Evolutionary conservation across 2,113 vertebrate genomes (phyloP).

Genomic region (Strix uralensis): DNA sequence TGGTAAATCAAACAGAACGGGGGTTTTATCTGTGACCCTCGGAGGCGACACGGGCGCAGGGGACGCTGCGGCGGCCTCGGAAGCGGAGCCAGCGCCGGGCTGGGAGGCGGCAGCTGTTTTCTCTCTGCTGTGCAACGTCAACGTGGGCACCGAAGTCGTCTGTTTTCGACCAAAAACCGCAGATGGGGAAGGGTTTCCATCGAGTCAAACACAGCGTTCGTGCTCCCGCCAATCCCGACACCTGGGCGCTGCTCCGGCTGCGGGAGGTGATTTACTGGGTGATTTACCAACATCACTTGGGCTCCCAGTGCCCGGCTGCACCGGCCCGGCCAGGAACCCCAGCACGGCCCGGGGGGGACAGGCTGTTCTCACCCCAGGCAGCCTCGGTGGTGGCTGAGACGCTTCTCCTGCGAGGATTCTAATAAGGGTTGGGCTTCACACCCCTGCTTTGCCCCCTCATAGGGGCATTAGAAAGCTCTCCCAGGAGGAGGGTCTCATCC

Average conservation of each 20-base stretch:
- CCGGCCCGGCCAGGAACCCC: not conserved
- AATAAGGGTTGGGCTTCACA: not conserved
- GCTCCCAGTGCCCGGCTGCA: not conserved
- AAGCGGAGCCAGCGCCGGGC: not conserved
- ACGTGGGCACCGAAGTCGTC: fast-evolving
- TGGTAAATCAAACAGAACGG: fast-evolving
- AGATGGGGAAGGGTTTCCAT: not conserved
- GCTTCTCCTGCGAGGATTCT: not conserved
- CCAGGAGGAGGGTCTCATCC: not conserved
- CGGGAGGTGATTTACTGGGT: not conserved
- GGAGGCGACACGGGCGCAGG: fast-evolving
- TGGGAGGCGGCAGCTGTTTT: not conserved
- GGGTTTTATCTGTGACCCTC: not conserved
- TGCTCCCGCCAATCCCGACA: fast-evolving
- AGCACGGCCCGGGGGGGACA: fast-evolving
- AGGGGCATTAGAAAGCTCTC: too few relatives aligned
- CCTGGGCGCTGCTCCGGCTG: not conserved
- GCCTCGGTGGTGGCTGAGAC: fast-evolving
- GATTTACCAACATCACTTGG: not conserved
- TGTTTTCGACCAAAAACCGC: fast-evolving
- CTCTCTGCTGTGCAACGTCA: not conserved
- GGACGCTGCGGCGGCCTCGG: not conserved
- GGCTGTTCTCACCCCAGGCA: not conserved
- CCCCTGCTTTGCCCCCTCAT: fast-evolving
- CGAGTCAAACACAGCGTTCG: fast-evolving